Percentiles rank a stretch among this genome's conserved stretches.
Conservation (phyloP, 2,888 invertebrate genomes). For the Hypselothyrea guttata region DNA sequence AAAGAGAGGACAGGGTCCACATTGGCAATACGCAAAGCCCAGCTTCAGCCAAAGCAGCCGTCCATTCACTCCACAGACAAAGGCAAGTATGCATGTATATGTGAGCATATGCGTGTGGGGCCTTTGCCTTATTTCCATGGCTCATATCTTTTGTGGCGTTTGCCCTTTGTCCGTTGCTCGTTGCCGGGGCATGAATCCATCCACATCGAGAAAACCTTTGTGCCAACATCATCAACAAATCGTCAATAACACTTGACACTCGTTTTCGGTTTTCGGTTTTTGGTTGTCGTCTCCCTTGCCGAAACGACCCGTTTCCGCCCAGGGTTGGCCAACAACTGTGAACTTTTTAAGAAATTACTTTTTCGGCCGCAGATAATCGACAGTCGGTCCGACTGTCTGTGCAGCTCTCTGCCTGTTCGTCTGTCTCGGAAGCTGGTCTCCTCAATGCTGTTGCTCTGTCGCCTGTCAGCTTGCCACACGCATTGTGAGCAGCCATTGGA, state of each 20-base stretch:
- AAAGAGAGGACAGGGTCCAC: too few species aligned
- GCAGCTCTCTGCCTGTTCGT: slow-evolving; percentile 9
- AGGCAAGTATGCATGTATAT: slow-evolving; percentile 9
- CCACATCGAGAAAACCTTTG: slow-evolving; percentile 41
- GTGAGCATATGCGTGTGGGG: slow-evolving; percentile 5
- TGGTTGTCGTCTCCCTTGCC: slow-evolving; percentile 1
- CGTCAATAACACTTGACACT: slow-evolving; percentile 76
- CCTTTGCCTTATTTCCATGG: slow-evolving; percentile 52
- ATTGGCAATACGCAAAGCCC: slow-evolving; percentile 5
- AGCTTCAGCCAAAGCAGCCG: slow-evolving; percentile 6
- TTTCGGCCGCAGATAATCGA: slow-evolving; percentile 59
- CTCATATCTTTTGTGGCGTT: slow-evolving; percentile 35
- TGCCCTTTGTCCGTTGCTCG: slow-evolving; percentile 24
- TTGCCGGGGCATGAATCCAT: background rate
- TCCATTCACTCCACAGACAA: slow-evolving; percentile 42
- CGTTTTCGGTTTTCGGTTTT: slow-evolving; percentile 34
- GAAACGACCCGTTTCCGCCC: slow-evolving; percentile 29
- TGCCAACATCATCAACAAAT: slow-evolving; percentile 74
- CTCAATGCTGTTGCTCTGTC: slow-evolving; percentile 6
- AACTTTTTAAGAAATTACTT: slow-evolving; percentile 73
- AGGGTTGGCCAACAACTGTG: slow-evolving; percentile 28
- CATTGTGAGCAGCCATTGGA: slow-evolving; percentile 32
- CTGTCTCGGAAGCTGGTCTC: slow-evolving; percentile 3
- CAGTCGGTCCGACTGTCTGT: slow-evolving; percentile 16
- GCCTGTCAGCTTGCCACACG: slow-evolving; percentile 45